phyloP scores from a whole-genome alignment of 1,140 invertebrate genomes.

The Drosophila rufa region DNA sequence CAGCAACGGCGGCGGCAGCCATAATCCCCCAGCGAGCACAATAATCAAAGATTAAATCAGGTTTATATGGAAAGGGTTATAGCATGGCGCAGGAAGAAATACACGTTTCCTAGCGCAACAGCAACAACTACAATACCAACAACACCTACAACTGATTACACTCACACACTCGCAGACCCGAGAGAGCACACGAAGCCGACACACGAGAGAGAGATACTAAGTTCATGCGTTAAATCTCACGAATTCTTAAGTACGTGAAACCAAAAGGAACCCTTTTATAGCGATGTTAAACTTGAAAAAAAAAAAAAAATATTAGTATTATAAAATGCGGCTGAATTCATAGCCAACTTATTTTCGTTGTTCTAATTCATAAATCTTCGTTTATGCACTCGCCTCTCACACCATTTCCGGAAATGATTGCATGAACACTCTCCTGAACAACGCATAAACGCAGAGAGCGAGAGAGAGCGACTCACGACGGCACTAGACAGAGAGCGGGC shows the following conservation, averaged over 20 bases:
- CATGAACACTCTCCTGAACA: not conserved
- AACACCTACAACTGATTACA: slow-evolving; percentile 66
- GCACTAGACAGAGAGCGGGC: slow-evolving; percentile 9
- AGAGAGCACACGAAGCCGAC: slow-evolving; percentile 17
- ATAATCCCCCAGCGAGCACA: slow-evolving; percentile 59
- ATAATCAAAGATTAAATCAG: slow-evolving; percentile 84
- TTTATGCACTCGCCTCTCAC: not conserved
- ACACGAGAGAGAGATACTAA: slow-evolving; percentile 29
- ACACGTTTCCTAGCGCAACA: slow-evolving; percentile 79
- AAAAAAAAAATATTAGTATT: too few relatives aligned
- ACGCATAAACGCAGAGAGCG: slow-evolving; percentile 11
- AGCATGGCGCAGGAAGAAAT: slow-evolving; percentile 82
- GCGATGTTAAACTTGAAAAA: not conserved
- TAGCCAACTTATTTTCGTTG: too few relatives aligned
- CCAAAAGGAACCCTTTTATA: not conserved
- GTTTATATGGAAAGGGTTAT: slow-evolving; percentile 80
- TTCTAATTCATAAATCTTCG: too few relatives aligned
- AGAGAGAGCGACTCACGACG: slow-evolving; percentile 7
- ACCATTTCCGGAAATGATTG: not conserved
- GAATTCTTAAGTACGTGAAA: not conserved
- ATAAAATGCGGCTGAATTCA: not conserved
- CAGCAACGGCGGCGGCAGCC: slow-evolving; percentile 51
- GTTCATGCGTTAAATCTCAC: slow-evolving; percentile 15
- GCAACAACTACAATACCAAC: slow-evolving; percentile 59
- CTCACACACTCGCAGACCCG: slow-evolving; percentile 18